A percentile compares a stretch with the other conserved stretches of the same genome.
Conservation (phyloP, 2,888 invertebrate genomes). For the Eustalomyia histrio region DNA sequence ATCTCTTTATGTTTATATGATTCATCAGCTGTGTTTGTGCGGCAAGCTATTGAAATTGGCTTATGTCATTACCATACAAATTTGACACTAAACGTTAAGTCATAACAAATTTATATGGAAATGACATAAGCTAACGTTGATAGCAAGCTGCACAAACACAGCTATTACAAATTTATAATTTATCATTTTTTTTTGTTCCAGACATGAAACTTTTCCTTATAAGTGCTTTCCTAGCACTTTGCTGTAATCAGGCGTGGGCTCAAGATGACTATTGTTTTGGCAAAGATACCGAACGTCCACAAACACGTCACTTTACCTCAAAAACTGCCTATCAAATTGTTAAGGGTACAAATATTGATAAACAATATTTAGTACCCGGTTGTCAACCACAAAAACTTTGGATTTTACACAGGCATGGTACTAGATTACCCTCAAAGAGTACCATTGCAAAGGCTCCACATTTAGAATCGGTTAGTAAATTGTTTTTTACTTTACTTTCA, state of each 20-base stretch:
- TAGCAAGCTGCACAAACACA: too few species aligned
- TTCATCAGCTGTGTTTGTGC: too few species aligned
- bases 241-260: conserved; percentile 64
- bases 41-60: too few species aligned
- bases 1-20: conserved; percentile 25
- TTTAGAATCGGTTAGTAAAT: conserved; percentile 81
- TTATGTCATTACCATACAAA: too few species aligned
- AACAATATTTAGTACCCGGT: conserved; percentile 83
- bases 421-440: conserved; percentile 83
- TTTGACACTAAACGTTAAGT: too few species aligned
- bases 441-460: conserved; percentile 82
- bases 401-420: conserved; percentile 86
- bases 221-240: conserved; percentile 68
- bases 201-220: conserved; percentile 69
- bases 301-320: conserved; percentile 82
- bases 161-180: too few species aligned
- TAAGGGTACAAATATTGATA: conserved; percentile 81
- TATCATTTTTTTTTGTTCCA: conserved; percentile 34
- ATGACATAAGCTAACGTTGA: too few species aligned
- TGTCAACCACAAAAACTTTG: conserved; percentile 87
- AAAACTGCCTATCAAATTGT: conserved; percentile 89
- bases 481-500: not conserved
- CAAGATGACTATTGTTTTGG: conserved; percentile 76
- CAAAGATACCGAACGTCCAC: conserved; percentile 74
- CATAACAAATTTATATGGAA: too few species aligned